Conservation (phyloP, 2,113 vertebrate species). For the Struthidea cinerea region DNA sequence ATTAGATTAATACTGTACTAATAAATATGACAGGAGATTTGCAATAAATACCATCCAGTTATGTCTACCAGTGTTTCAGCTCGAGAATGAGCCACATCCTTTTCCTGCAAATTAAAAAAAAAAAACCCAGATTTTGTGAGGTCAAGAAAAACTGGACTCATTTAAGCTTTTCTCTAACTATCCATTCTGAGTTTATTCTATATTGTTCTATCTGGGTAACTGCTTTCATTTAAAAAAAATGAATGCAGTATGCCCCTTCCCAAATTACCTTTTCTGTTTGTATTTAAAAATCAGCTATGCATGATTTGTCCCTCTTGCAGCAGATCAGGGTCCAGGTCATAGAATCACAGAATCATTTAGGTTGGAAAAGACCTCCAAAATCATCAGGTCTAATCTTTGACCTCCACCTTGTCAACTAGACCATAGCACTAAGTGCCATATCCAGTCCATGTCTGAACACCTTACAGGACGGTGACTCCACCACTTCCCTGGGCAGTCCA, state of each 20-base stretch:
- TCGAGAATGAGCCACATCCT: neutral
- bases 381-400: neutral
- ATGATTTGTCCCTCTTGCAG: neutral
- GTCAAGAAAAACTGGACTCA: neutral
- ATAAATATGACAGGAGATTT: neutral
- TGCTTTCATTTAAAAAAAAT: neutral
- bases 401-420: neutral
- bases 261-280: neutral
- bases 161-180: neutral
- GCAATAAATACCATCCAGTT: neutral
- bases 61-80: neutral
- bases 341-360: neutral
- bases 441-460: neutral
- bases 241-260: neutral
- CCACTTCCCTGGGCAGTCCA: neutral
- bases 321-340: neutral
- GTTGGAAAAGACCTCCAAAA: neutral
- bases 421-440: neutral
- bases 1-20: neutral
- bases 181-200: neutral
- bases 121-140: rapidly evolving
- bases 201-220: neutral
- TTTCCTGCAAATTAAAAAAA: neutral
- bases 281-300: neutral
- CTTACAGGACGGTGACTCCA: neutral